Evolutionary conservation across 2,113 vertebrate genomes (phyloP).

Genomic region (Siphamia tubifer): DNA sequence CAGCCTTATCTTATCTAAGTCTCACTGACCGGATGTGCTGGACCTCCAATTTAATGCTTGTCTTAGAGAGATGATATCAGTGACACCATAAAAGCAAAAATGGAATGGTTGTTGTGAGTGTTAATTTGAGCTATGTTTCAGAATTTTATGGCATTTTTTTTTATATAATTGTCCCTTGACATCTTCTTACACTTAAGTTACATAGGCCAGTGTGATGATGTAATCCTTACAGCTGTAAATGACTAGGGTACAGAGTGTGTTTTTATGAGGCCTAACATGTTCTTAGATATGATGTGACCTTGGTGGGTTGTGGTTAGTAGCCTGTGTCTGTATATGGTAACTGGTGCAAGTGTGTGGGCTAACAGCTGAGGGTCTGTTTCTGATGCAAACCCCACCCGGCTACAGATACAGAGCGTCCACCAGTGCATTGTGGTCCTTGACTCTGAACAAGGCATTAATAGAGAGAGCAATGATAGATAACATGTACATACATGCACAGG

Average conservation of each 20-base stretch:
- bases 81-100: background rate
- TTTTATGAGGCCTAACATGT: background rate
- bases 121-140: background rate
- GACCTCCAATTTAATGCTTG: background rate
- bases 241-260: background rate
- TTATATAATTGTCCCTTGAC: background rate
- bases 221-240: background rate
- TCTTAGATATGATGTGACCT: background rate
- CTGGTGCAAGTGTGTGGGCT: constrained; percentile 41
- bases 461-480: constrained; percentile 1
- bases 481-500: constrained; percentile 7
- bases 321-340: constrained; percentile 13
- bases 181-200: background rate
- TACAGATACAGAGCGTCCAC: background rate
- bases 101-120: too few relatives aligned
- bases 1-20: constrained; percentile 50
- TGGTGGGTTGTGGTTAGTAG: constrained; percentile 17
- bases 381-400: constrained; percentile 37
- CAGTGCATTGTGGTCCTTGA: background rate
- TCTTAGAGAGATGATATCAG: background rate
- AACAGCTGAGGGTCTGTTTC: constrained; percentile 55
- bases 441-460: background rate
- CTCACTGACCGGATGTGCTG: constrained; percentile 2
- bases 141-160: background rate
- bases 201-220: background rate